phyloP scores from a whole-genome alignment of 2,797 vertebrate species.

The Hydrophis major region DNA sequence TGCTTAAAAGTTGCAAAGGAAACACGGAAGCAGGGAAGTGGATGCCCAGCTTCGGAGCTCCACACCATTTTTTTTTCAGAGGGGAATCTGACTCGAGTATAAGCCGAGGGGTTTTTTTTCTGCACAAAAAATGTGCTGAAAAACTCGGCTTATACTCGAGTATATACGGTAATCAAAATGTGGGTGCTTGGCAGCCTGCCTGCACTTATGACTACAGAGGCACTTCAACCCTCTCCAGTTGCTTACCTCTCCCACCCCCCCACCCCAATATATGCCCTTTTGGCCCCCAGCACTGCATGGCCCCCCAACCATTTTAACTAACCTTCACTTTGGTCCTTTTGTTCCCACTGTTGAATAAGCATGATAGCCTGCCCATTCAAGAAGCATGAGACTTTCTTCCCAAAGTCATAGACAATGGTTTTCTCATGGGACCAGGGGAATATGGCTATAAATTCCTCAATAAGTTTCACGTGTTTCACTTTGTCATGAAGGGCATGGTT shows the following conservation, averaged over 20 bases:
- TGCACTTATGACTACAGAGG: not conserved
- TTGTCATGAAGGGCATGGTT: not conserved
- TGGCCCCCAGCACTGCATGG: not conserved
- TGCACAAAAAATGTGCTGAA: too few species aligned
- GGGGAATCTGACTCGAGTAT: too few species aligned
- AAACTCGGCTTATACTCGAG: too few species aligned
- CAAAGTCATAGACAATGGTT: not conserved
- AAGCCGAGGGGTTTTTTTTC: too few species aligned
- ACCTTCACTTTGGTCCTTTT: not conserved
- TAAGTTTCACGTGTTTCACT: conserved; percentile 10
- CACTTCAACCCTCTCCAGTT: not conserved
- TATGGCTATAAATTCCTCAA: conserved; percentile 18
- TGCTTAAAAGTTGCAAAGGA: too few species aligned
- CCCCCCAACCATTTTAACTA: not conserved
- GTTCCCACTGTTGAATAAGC: not conserved
- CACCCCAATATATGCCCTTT: not conserved
- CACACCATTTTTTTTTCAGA: too few species aligned
- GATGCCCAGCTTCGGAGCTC: too few species aligned
- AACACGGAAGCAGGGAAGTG: too few species aligned
- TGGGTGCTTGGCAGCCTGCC: not conserved
- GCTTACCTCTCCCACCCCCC: too few species aligned
- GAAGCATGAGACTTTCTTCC: not conserved
- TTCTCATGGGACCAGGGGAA: not conserved
- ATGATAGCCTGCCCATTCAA: not conserved
- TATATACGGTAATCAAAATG: not conserved